These are phyloP conservation scores for Rhizoglyphus robini DNA, from an alignment of 1,140 invertebrate species.

Conservation along the genomic window DNA sequence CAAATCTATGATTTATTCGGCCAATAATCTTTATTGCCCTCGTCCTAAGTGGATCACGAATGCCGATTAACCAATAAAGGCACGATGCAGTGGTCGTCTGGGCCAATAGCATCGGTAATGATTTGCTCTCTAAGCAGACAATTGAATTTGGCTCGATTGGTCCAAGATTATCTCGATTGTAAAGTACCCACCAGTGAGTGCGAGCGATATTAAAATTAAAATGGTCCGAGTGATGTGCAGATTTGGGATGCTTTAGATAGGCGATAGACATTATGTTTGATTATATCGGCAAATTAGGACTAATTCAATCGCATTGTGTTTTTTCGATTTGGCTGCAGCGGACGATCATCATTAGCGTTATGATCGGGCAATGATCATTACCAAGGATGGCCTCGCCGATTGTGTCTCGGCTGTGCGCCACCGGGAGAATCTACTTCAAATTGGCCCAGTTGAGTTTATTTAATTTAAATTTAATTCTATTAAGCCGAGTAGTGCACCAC, in stretches of 20 bases:
- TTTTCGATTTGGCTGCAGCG: not conserved
- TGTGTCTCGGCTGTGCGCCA: no score
- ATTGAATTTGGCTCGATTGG: not conserved
- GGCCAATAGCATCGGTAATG: not conserved
- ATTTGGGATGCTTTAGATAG: no score
- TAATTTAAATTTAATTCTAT: slow-evolving; percentile 19
- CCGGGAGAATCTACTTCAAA: not conserved
- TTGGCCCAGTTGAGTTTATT: slow-evolving; percentile 9
- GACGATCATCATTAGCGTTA: slow-evolving; percentile 7
- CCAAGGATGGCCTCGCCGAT: no score
- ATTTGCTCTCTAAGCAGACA: no score
- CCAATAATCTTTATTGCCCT: slow-evolving; percentile 4
- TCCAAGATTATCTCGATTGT: no score
- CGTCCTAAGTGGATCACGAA: slow-evolving; percentile 5
- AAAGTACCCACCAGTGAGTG: no score
- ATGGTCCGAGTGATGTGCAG: not conserved
- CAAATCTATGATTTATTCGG: not conserved
- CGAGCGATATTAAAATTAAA: slow-evolving; percentile 14
- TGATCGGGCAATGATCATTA: slow-evolving; percentile 7
- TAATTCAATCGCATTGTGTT: slow-evolving; percentile 2
- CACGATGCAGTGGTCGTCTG: no score
- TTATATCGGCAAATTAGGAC: slow-evolving; percentile 7
- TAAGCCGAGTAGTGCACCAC: not conserved
- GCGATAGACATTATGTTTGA: not conserved
- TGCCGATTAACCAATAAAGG: not conserved